Base-by-base conservation (phyloP, 1,140 invertebrate species). In the Harpegnathos saltator region DNA sequence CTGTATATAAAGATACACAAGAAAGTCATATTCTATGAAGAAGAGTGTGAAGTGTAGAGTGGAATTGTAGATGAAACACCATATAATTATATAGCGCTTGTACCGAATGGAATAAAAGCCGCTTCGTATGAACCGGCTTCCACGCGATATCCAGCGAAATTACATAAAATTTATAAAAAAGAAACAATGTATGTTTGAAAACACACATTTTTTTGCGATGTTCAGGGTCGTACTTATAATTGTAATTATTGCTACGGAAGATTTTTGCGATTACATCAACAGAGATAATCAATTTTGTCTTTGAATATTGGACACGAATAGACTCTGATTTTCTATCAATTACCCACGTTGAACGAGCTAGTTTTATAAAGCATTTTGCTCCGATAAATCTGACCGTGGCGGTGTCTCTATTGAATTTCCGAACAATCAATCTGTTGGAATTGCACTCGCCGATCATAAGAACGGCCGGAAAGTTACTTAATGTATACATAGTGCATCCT, bases 381-480 rank as follows among this genome's bases (percentile, higher is more conserved):
- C n/a, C n/a, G 29, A 4, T 80, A 59, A 71, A 38, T 80, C 58
- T 71, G 61, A 56, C 38, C 54, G 56, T n/a, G n/a, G 17, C 44
- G 26, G 75, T 74, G 44, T 80, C 72, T 82, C 63, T 62, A 59
- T 74, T 44, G 61, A 56, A 50, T 65, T 84, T 77, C 22, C 69
- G 61, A 87, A 90, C 85, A 88, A 90, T 88, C 88, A 88, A 24
- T 73, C 58, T n/a, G n/a, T n/a, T n/a, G 83, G 65, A 24, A 74
- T 85, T 71, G 83, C 71, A 82, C 77, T 88, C 54, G 65, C 85
- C 74, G 84, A 84, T 75, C 82, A 89, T 86, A 83, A 72, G 66
- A 65, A 92, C 68, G 90, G 90, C 90, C 90, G 87, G 78, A 90
- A 88, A 86, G 90, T 91, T 92, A 92, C 91, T 92, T 92, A 92